Evolutionary conservation across 2,113 vertebrate species (phyloP).

Genomic region (Oncorhynchus keta): DNA sequence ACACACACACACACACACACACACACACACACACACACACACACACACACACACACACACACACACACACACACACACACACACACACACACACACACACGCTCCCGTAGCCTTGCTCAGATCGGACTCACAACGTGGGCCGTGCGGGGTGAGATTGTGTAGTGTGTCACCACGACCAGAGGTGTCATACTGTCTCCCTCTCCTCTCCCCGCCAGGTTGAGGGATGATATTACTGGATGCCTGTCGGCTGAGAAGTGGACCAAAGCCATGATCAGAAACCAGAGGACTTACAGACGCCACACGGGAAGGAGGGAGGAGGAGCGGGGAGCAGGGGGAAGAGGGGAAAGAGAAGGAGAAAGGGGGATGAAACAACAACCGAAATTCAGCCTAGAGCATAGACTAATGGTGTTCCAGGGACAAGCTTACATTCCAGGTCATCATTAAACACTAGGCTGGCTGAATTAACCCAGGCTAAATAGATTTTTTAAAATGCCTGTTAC

Average conservation of each 20-base stretch:
- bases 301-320: not conserved
- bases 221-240: slow-evolving; percentile 61
- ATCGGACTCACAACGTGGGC: slow-evolving; percentile 32
- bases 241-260: slow-evolving; percentile 44
- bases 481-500: not conserved
- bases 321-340: slow-evolving; percentile 8
- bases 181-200: slow-evolving; percentile 53
- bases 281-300: slow-evolving; percentile 49
- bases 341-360: slow-evolving; percentile 9
- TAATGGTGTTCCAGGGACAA: not conserved
- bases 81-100: not conserved
- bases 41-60: too few relatives aligned
- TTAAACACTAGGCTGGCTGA: not conserved
- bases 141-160: slow-evolving; percentile 39
- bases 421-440: not conserved
- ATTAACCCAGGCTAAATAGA: not conserved
- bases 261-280: slow-evolving; percentile 43
- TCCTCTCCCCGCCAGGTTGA: slow-evolving; percentile 7
- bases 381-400: not conserved
- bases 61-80: too few relatives aligned
- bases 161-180: slow-evolving; percentile 66
- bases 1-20: not conserved
- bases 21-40: too few relatives aligned
- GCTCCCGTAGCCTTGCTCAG: slow-evolving; percentile 3
- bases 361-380: not conserved